Evolutionary conservation across 2,888 invertebrate species (phyloP), one percentile per base, ranked within the genome.

Genomic region (Synergus laeviventris): DNA sequence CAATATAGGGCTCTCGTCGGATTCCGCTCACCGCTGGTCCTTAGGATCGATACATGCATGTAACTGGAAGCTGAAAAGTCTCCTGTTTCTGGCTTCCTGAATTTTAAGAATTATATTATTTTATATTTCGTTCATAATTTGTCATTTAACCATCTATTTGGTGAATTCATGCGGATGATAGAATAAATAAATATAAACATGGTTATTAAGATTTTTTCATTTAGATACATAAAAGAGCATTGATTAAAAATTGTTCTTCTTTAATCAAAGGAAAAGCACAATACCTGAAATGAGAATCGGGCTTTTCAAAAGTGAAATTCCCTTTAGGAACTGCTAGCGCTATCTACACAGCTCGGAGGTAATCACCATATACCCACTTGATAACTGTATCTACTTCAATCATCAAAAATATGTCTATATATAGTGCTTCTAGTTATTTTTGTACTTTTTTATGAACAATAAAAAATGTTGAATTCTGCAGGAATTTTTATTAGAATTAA

Each of bases 21-120:
- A 38, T 73, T 59, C 74, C 64, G 66, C 56, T 42, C 77, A 54
- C 49, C 49, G 66, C 18, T 62, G 62, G 62, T 62, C 62, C 36
- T 62, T 38, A n/a, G 62, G 76, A 78, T 78, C 76, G 45, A 78
- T 78, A 66, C 66, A 38, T 24, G 74, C 60, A 62, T 74, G 21
- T 74, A 54, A 59, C 59, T 59, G 59, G 49, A 49, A 49, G n/a
- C 49, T 49, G 49, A 1, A 59, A 59, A 24, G 12, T 56, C 56
- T 11, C 18, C 12, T 59, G 12, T 11, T 14, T 24, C 14, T 21
- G 4, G 11, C 12, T 24, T 14, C 12, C 12, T 59, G 4, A 14
- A 59, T 59, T 59, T 59, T 21, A 14, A 59, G 21, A 18, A 24
- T 24, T 24, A 24, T 9, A 14, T 21, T n/a, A 56, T 0, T 11